These are phyloP conservation scores for Alcedo quadribrachys DNA, from an alignment of 2,797 vertebrate species.

Conservation along the genomic window DNA sequence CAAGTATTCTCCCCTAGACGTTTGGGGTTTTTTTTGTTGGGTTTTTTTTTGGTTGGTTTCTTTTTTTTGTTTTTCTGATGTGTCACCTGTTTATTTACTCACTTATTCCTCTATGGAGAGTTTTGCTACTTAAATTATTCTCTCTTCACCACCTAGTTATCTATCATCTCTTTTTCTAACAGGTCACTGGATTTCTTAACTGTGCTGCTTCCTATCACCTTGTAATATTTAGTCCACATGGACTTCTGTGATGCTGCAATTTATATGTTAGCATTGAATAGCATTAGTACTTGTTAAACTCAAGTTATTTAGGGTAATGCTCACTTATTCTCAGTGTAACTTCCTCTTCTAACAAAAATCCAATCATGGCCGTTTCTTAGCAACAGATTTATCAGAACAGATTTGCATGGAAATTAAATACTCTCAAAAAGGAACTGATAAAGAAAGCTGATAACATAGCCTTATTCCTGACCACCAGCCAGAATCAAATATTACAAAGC, in stretches of 20 bases:
- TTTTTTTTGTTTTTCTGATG: background rate
- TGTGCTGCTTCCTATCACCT: background rate
- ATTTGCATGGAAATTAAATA: slow-evolving; percentile 36
- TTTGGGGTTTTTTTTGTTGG: too few species aligned
- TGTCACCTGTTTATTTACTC: background rate
- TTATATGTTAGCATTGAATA: background rate
- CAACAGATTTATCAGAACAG: slow-evolving; percentile 31
- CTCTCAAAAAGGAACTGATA: background rate
- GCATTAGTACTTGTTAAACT: background rate
- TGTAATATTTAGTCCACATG: background rate
- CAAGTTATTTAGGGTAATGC: background rate
- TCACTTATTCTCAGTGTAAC: background rate
- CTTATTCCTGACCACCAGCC: background rate
- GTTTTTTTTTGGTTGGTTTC: too few species aligned
- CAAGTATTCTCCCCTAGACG: background rate
- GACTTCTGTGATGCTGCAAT: background rate
- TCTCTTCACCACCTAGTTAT: background rate
- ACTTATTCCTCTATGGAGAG: background rate
- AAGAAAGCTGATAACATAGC: background rate
- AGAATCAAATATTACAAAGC: background rate
- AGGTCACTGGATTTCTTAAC: background rate
- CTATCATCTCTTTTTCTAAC: background rate
- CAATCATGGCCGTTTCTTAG: slow-evolving; percentile 32
- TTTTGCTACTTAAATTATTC: background rate
- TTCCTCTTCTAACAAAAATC: slow-evolving; percentile 19